Percentiles rank a stretch among this genome's conserved stretches.
phyloP scores from a whole-genome alignment of 35 echinoderm and acorn worm species.

The Ophiothrix spiculata region DNA sequence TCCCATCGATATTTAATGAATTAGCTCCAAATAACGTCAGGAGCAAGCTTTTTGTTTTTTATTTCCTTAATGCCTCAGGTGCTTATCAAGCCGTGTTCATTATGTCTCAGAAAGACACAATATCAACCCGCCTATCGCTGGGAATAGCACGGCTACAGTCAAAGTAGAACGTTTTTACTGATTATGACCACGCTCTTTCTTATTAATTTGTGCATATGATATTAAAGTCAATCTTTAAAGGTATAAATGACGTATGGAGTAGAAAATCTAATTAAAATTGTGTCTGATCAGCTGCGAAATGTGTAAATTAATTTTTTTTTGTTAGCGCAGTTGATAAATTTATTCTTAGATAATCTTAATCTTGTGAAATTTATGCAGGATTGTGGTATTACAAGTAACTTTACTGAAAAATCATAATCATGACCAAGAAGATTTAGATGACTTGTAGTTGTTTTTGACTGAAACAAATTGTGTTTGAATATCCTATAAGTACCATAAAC shows the following conservation, averaged over 20 bases:
- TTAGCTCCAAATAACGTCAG: constrained; percentile 9
- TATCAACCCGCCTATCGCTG: background rate
- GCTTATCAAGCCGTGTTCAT: constrained; percentile 3
- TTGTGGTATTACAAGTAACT: background rate
- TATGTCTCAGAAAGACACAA: background rate
- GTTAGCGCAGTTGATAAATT: background rate
- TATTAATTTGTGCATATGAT: constrained; percentile 6
- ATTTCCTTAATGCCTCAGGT: background rate
- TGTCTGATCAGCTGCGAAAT: background rate
- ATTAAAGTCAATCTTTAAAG: background rate
- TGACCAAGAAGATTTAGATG: background rate
- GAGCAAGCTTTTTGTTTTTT: constrained; percentile 9
- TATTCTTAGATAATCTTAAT: constrained; percentile 4
- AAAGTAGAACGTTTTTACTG: background rate
- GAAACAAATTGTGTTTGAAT: background rate
- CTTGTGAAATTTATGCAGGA: background rate
- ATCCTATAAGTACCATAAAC: background rate
- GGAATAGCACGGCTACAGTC: background rate
- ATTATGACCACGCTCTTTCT: background rate
- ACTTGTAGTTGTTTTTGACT: background rate
- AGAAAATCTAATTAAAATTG: background rate
- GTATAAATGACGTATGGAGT: constrained; percentile 6
- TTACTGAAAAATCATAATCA: background rate
- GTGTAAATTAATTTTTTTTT: constrained; percentile 16
- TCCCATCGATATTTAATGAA: constrained; percentile 12